These are phyloP conservation scores for Calyptomena viridis DNA, from an alignment of 2,113 vertebrate species.

Conservation along the genomic window DNA sequence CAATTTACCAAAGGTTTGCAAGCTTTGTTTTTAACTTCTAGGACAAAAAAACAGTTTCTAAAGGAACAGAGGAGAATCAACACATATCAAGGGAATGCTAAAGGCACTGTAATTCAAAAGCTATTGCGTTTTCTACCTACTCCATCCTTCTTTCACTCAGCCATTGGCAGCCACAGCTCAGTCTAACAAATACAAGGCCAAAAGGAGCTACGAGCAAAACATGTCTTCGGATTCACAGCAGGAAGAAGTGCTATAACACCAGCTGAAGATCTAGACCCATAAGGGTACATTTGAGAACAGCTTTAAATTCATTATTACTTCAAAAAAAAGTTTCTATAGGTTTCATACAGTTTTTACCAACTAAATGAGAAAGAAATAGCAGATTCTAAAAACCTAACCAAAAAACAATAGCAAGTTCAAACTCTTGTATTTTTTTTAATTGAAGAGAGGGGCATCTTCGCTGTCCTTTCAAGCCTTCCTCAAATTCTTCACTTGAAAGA, in stretches of 20 bases:
- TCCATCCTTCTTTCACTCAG: background rate
- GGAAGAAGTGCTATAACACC: background rate
- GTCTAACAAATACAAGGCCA: background rate
- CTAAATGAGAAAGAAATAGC: background rate
- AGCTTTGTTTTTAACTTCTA: background rate
- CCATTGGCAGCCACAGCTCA: background rate
- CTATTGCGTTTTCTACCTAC: background rate
- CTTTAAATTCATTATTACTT: background rate
- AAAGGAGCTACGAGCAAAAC: background rate
- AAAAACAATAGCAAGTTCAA: background rate
- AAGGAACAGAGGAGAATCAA: background rate
- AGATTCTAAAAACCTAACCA: background rate
- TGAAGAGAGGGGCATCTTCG: background rate
- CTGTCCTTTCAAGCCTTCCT: background rate
- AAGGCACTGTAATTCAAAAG: background rate
- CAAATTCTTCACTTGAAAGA: background rate
- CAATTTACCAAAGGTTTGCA: background rate
- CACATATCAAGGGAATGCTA: background rate
- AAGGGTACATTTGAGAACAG: background rate
- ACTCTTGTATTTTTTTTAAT: background rate
- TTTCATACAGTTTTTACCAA: background rate
- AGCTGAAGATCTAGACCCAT: background rate
- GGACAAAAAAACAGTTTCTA: background rate
- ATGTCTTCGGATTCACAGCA: rapidly evolving
- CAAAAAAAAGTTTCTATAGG: background rate